A percentile compares a stretch with the other conserved stretches of the same genome.
These are phyloP conservation scores for Sipha maydis DNA, from an alignment of 2,888 invertebrate genomes.

Conservation along the genomic window DNA sequence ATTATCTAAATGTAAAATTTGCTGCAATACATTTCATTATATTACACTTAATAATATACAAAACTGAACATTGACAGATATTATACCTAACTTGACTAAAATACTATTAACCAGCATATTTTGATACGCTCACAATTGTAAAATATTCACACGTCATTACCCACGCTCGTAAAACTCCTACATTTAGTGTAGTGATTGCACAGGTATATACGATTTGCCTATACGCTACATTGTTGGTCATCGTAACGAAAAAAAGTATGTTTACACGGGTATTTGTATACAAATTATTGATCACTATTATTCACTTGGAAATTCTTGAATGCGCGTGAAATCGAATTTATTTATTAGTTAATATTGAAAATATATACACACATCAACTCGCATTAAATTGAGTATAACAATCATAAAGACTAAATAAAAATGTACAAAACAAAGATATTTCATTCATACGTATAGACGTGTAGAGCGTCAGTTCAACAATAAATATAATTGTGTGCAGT, in stretches of 20 bases:
- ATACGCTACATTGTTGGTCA: not conserved
- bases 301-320: not conserved
- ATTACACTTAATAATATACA: not conserved
- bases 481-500: not conserved
- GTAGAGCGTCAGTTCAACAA: not conserved
- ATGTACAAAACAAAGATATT: not conserved
- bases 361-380: not conserved
- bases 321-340: not conserved
- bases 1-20: not conserved
- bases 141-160: slow-evolving; percentile 37
- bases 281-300: not conserved
- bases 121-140: not conserved
- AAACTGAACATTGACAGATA: not conserved
- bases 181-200: too few relatives aligned
- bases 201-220: not conserved
- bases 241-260: not conserved
- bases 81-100: not conserved
- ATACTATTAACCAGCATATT: not conserved
- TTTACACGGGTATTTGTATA: not conserved
- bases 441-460: not conserved
- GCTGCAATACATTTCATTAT: not conserved
- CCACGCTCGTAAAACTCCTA: not conserved
- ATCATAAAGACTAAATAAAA: not conserved
- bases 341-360: not conserved
- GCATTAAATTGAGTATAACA: not conserved